Evolutionary conservation across 2,888 invertebrate genomes (phyloP), one percentile per base, ranked within the genome.

Genomic region (Polydrusus cervinus): DNA sequence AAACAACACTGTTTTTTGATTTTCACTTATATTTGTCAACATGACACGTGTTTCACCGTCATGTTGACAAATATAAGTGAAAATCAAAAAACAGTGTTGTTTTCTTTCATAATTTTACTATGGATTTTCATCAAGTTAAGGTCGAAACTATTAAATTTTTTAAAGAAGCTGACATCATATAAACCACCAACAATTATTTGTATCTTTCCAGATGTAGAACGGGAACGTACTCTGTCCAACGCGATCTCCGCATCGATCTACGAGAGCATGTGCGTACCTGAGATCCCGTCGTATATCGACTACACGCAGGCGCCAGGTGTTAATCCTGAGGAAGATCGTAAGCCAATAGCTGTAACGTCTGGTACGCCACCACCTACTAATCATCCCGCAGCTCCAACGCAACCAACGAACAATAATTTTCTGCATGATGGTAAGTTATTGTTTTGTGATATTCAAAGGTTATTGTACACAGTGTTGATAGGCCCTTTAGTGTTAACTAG

Each of bases 251-350:
- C 92, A 81, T 91, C 93, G 7, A 90, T 92, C 71, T 95, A 94
- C 90, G 95, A 95, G 86, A 78, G 76, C 40, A 94, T 93, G 82
- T 94, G 93, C 89, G 92, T 94, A 80, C 94, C 94, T 79, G 94
- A 95, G 86, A 87, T 92, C 80, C 90, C 91, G 76, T 91, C 93
- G 74, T 93, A 93, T 87, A 90, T 94, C 86, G 90, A 89, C 81
- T 88, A 89, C 85, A 83, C 85, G 78, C 87, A 85, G 81, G 85
- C 84, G 77, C 86, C 80, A 81, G 71, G 75, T 16, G 80, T 87
- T 81, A 80, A 86, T 85, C 79, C 87, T 77, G 85, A 85, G 77
- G 85, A 88, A 80, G 85, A 87, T 81, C 81, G 86, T 81, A 88
- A 86, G 79, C 85, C 86, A 10, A 78, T 84, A 71, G 80, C 84